Conservation (phyloP, 2,113 vertebrate species). For the Microtus richardsoni region DNA sequence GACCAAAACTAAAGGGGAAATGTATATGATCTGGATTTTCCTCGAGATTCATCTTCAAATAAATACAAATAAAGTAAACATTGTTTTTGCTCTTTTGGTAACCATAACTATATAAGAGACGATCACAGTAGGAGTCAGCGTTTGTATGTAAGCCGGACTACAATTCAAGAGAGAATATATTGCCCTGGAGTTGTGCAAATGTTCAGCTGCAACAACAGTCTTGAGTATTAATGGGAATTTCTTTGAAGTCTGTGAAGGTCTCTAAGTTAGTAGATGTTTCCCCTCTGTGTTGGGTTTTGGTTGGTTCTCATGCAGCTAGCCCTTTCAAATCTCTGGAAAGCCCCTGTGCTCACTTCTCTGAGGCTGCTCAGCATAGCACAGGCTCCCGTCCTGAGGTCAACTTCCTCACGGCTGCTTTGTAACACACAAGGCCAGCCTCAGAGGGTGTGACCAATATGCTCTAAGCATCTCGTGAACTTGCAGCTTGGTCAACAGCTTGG, state of each 20-base stretch:
- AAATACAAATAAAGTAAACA: neutral
- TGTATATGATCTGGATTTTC: neutral
- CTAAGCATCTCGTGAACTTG: neutral
- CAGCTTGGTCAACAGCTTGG: neutral
- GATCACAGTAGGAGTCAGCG: neutral
- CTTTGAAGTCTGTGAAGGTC: neutral
- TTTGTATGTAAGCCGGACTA: rapidly evolving
- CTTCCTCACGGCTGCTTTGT: neutral
- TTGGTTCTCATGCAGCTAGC: neutral
- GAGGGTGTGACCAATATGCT: neutral
- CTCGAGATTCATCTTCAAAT: neutral
- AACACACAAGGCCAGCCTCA: neutral
- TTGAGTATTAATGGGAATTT: neutral
- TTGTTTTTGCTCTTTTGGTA: neutral
- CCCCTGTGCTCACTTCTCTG: neutral
- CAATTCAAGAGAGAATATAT: neutral
- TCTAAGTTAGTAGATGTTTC: neutral
- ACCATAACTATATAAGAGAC: neutral
- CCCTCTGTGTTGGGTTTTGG: neutral
- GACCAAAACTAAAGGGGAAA: neutral
- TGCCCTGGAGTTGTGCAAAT: no score
- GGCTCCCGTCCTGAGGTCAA: neutral
- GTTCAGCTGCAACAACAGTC: neutral
- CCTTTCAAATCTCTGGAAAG: neutral
- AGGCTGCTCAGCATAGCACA: neutral